These are phyloP conservation scores for Lota lota DNA, from an alignment of 2,113 vertebrate species.

Conservation along the genomic window DNA sequence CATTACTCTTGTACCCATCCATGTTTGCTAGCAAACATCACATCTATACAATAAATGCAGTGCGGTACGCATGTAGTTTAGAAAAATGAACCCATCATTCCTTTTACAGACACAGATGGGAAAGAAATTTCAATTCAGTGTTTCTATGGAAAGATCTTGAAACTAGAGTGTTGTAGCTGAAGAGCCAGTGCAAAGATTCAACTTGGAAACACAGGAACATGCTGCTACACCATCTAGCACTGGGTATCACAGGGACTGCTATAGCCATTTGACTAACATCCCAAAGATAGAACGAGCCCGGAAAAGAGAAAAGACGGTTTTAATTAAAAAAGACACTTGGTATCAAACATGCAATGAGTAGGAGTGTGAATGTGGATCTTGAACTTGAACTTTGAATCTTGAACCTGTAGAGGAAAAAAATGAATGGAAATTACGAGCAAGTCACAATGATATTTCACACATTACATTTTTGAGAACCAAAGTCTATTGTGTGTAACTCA, in stretches of 20 bases:
- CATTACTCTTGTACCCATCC: no score
- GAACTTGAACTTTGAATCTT: neutral
- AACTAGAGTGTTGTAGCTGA: neutral
- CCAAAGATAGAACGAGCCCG: neutral
- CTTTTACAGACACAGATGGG: neutral
- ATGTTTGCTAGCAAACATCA: no score
- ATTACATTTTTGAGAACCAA: neutral
- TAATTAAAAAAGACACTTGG: neutral
- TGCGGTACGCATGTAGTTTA: no score
- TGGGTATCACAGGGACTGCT: neutral
- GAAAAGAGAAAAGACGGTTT: neutral
- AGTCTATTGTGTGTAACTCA: neutral
- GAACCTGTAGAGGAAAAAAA: neutral
- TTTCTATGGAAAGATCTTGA: slow-evolving; percentile 1
- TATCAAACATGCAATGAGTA: neutral
- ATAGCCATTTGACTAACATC: neutral
- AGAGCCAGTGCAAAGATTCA: neutral
- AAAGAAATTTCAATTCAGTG: neutral
- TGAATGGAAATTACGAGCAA: neutral
- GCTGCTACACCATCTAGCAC: neutral
- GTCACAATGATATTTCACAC: neutral
- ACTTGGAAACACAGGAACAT: neutral
- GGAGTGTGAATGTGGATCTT: neutral
- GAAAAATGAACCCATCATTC: no score
- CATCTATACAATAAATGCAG: no score